Base-by-base conservation (phyloP, 2,888 invertebrate genomes). In the Andrena bicolor region DNA sequence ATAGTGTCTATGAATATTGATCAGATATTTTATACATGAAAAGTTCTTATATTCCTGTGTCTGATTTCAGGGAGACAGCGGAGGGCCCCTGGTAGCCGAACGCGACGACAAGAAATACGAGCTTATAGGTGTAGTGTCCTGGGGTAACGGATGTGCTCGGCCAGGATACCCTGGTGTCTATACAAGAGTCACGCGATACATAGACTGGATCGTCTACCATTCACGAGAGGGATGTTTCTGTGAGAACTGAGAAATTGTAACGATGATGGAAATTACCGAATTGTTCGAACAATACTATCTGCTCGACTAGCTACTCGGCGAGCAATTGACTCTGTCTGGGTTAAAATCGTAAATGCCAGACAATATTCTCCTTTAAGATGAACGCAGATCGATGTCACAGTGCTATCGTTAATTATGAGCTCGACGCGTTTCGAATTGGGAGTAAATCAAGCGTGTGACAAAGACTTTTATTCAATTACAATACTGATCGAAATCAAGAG, bases 111-210 rank as follows among this genome's bases (percentile, higher is more conserved):
- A 97, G 89, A 96, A 96, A 90, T 97, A 97, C 93, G 97, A 98
- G 94, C 94, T 97, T 87, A 97, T 98, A 92, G 98, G 97, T 16
- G 96, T 98, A 23, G 98, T 98, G 0, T 98, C 98, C 0, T 98
- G 98, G 98, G 98, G 98, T 48, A 97, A 98, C 91, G 98, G 98
- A 28, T 98, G 98, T 92, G 98, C 97, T 0, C 95, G 98, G 81
- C 96, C 96, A 7, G 97, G 97, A 20, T 98, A 97, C 93, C 97
- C 97, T 0, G 98, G 98, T 1, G 97, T 98, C 0, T 98, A 98
- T 93, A 97, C 97, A 0, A 95, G 98, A 85, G 96, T 98, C 51
- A 97, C 97, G n/a, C 96, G 96, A 88, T 98, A 97, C 93, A 93
- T 98, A 69, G 96, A 96, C 88, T 98, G 98, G 98, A 97, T 98